Conservation (phyloP, 2,888 invertebrate species). For the Oligia strigilis region DNA sequence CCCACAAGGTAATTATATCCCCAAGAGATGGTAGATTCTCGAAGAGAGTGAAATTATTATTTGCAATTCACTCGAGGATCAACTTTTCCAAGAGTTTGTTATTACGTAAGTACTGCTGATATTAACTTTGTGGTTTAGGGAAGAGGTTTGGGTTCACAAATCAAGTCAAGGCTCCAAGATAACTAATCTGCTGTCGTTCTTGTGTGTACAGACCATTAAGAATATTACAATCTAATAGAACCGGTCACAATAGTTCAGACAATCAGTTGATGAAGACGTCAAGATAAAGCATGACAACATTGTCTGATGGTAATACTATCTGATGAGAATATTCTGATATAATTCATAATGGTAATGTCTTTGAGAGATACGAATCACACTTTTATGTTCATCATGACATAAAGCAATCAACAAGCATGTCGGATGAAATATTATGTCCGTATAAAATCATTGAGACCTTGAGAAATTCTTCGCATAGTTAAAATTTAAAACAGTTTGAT, state of each 20-base stretch:
- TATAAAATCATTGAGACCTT: constrained; percentile 4
- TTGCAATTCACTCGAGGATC: constrained; percentile 32
- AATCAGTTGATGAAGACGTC: constrained; percentile 76
- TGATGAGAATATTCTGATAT: constrained; percentile 56
- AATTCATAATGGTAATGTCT: constrained; percentile 48
- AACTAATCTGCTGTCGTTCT: constrained; percentile 77
- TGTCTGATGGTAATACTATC: constrained; percentile 59
- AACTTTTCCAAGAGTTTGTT: constrained; percentile 46
- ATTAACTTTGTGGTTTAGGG: constrained; percentile 62
- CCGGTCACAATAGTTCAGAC: constrained; percentile 70
- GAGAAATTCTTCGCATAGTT: constrained; percentile 22
- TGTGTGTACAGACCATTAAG: constrained; percentile 78
- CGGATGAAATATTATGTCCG: constrained; percentile 13
- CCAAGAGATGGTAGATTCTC: constrained; percentile 49
- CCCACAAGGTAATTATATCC: constrained; percentile 67
- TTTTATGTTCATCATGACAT: constrained; percentile 33
- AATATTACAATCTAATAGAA: constrained; percentile 75
- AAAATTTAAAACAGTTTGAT: constrained; percentile 15
- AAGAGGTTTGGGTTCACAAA: constrained; percentile 47
- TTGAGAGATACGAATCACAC: constrained; percentile 47
- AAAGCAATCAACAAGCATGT: constrained; percentile 37
- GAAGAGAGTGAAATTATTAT: constrained; percentile 52
- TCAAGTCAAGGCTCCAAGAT: constrained; percentile 70
- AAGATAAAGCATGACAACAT: constrained; percentile 73
- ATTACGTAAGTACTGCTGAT: constrained; percentile 29